Evolutionary conservation across 2,113 vertebrate genomes (phyloP).

Genomic region (Calcarius ornatus): DNA sequence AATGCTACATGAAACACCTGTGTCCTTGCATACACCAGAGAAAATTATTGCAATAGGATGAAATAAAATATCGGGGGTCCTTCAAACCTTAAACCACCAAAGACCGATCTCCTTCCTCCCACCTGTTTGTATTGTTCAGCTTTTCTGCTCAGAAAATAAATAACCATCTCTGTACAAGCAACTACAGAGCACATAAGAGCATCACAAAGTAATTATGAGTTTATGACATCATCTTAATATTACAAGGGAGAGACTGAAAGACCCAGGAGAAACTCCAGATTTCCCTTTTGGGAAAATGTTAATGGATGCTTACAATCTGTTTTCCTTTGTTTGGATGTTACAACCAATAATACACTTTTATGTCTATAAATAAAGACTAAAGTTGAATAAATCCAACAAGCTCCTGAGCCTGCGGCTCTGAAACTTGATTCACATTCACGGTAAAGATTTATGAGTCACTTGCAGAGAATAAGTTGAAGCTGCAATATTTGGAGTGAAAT

Average conservation of each 20-base stretch:
- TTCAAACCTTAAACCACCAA: slow-evolving; percentile 62
- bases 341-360: slow-evolving; percentile 82
- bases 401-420: slow-evolving; percentile 84
- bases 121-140: slow-evolving; percentile 55
- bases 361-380: slow-evolving; percentile 82
- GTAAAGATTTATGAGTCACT: slow-evolving; percentile 98
- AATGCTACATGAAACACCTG: slow-evolving; percentile 58
- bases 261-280: slow-evolving; percentile 71
- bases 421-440: slow-evolving; percentile 91
- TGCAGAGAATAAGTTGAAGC: slow-evolving; percentile 89
- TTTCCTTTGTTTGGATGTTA: slow-evolving; percentile 84
- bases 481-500: slow-evolving; percentile 90
- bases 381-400: slow-evolving; percentile 89
- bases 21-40: neutral
- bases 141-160: slow-evolving; percentile 66
- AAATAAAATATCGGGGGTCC: slow-evolving; percentile 54
- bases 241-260: slow-evolving; percentile 73
- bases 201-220: slow-evolving; percentile 77
- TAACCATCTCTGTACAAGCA: slow-evolving; percentile 61
- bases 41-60: slow-evolving; percentile 22
- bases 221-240: slow-evolving; percentile 83
- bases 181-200: slow-evolving; percentile 65
- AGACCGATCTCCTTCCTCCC: slow-evolving; percentile 50
- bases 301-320: slow-evolving; percentile 83
- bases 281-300: slow-evolving; percentile 82